Percentiles rank a stretch among this genome's conserved stretches.
These are phyloP conservation scores for Lydus trimaculatus DNA, from an alignment of 2,888 invertebrate species.

Conservation along the genomic window DNA sequence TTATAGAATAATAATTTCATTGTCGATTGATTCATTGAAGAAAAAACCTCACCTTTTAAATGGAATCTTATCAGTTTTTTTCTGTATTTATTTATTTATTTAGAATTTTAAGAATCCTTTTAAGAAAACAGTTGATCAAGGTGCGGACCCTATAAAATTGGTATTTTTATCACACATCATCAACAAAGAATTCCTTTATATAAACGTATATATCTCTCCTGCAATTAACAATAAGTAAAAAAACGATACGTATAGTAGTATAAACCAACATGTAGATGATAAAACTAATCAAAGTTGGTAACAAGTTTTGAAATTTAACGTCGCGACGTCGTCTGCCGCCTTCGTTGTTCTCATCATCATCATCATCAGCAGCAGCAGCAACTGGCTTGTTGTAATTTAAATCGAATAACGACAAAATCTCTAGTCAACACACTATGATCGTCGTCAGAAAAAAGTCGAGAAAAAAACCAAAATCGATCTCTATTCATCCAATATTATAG, in stretches of 20 bases:
- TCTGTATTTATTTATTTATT: neutral
- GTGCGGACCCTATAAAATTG: constrained; percentile 2
- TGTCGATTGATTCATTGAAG: neutral
- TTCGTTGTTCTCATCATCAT: neutral
- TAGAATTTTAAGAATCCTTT: constrained; percentile 2
- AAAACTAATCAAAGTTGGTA: constrained; percentile 46
- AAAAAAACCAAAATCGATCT: constrained; percentile 16
- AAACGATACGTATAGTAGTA: neutral
- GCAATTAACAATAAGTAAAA: neutral
- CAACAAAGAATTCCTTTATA: constrained; percentile 1
- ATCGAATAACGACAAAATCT: constrained; percentile 30
- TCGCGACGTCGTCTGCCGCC: constrained; percentile 2
- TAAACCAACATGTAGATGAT: constrained; percentile 31
- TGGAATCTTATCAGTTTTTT: neutral
- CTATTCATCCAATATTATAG: neutral
- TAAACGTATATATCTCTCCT: neutral
- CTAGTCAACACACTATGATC: neutral
- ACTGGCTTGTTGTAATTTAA: constrained; percentile 33
- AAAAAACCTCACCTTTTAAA: neutral
- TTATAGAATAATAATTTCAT: constrained; percentile 5
- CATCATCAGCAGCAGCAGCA: constrained; percentile 9
- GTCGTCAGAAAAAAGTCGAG: neutral
- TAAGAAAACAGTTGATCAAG: neutral
- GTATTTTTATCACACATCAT: constrained; percentile 1
- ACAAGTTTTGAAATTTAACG: constrained; percentile 36